phyloP scores from a whole-genome alignment of 2,113 vertebrate genomes.

The Erythrocebus patas region DNA sequence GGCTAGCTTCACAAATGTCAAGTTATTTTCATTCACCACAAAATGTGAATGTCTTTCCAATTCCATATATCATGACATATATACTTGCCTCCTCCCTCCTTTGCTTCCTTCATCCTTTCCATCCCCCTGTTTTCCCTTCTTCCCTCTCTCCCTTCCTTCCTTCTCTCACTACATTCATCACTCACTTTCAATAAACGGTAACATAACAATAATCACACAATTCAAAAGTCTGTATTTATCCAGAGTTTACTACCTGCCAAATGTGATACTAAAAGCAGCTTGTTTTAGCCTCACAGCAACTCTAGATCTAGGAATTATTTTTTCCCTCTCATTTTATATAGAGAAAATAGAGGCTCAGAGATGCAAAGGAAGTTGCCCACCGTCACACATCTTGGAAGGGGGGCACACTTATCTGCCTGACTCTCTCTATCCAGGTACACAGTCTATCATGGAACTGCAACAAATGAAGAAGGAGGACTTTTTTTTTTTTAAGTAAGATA shows the following conservation, averaged over 20 bases:
- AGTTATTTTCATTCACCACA: neutral
- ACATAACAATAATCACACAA: neutral
- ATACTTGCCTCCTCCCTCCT: too few species aligned
- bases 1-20: neutral
- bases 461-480: neutral
- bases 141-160: too few species aligned
- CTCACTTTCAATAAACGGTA: neutral
- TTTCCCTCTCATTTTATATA: neutral
- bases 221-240: neutral
- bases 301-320: neutral
- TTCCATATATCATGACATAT: neutral
- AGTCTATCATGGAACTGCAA: neutral
- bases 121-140: neutral
- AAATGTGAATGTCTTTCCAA: slow-evolving; percentile 26
- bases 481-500: too few species aligned
- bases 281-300: neutral
- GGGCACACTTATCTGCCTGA: neutral
- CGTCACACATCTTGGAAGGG: neutral
- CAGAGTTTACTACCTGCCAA: neutral
- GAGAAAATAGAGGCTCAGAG: neutral
- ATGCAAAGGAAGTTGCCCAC: too few species aligned
- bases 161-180: neutral
- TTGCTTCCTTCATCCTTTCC: rapidly evolving
- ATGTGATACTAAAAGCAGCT: neutral
- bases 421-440: neutral